Evolutionary conservation across 2,797 vertebrate genomes (phyloP).

Genomic region (Otolemur crassicaudatus): DNA sequence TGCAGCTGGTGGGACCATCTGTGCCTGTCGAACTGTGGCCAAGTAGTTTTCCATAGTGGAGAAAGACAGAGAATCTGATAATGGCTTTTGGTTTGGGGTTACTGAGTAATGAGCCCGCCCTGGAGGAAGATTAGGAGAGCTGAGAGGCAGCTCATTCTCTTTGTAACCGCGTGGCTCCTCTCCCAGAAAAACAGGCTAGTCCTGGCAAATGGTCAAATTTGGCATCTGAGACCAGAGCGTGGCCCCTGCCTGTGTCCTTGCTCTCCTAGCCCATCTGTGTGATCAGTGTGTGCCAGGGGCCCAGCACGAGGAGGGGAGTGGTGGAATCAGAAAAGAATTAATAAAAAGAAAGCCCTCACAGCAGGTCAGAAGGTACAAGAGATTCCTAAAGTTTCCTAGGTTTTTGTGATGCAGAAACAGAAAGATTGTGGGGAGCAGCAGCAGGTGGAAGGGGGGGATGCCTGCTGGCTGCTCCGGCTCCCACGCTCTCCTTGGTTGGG

Average conservation of each 20-base stretch:
- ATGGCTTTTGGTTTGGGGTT: slow-evolving; percentile 66
- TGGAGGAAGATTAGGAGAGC: slow-evolving; percentile 55
- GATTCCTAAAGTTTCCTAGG: background rate
- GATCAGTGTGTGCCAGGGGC: slow-evolving; percentile 1
- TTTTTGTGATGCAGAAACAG: background rate
- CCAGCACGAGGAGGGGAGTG: background rate
- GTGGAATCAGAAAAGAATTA: background rate
- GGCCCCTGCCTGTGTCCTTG: background rate
- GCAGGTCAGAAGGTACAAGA: background rate
- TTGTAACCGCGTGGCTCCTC: slow-evolving; percentile 50
- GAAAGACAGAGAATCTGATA: slow-evolving; percentile 56
- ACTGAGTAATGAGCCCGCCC: slow-evolving; percentile 42
- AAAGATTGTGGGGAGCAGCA: background rate
- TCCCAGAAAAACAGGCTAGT: slow-evolving; percentile 72
- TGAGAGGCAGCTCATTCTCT: slow-evolving; percentile 9
- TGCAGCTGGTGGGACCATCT: slow-evolving; percentile 71
- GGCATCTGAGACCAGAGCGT: background rate
- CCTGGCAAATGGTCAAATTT: slow-evolving; percentile 74
- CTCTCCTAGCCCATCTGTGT: slow-evolving; percentile 10
- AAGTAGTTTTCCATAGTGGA: slow-evolving; percentile 68
- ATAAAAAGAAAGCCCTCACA: background rate
- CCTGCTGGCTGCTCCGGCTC: rapidly evolving
- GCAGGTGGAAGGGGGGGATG: background rate
- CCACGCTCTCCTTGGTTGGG: background rate
- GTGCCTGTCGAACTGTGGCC: slow-evolving; percentile 68